A percentile compares a stretch with the other conserved stretches of the same genome.
Conservation (phyloP, 64 coral and sea anemone genomes). For the Acropora yongei region DNA sequence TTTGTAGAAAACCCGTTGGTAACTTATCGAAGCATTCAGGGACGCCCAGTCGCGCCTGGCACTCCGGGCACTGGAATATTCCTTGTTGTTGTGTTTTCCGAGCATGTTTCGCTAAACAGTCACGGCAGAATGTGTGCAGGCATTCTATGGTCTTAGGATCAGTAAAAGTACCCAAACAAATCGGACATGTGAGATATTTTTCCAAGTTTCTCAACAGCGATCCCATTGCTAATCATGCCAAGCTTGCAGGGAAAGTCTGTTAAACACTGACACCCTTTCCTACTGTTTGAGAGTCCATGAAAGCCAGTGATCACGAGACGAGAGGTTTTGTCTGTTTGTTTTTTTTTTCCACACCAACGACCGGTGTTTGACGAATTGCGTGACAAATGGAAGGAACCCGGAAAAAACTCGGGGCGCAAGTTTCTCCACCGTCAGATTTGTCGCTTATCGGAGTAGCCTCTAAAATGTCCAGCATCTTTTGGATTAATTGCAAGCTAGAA, state of each 20-base stretch:
- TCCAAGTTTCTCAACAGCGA: slow-evolving; percentile 9
- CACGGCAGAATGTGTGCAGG: background rate
- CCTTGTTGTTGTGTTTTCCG: background rate
- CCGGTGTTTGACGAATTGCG: too few species aligned
- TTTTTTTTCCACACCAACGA: too few species aligned
- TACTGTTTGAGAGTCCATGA: background rate
- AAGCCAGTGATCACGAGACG: background rate
- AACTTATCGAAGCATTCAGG: slow-evolving; percentile 6
- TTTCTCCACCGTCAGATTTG: too few species aligned
- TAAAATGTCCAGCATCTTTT: too few species aligned
- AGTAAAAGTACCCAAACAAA: slow-evolving; percentile 6
- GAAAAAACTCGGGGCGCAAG: too few species aligned
- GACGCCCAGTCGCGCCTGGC: background rate
- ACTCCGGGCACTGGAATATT: background rate
- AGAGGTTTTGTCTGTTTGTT: too few species aligned
- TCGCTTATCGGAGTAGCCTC: too few species aligned
- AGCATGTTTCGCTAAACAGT: background rate
- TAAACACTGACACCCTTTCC: background rate
- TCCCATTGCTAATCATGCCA: background rate
- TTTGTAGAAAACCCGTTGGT: background rate
- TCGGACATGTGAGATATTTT: slow-evolving; percentile 10
- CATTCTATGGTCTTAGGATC: slow-evolving; percentile 1
- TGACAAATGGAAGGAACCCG: too few species aligned
- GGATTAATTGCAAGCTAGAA: too few species aligned
- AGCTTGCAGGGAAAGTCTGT: background rate